Percentiles rank a stretch among this genome's conserved stretches.
These are phyloP conservation scores for Scaptodrosophila lebanonensis DNA, from an alignment of 1,140 invertebrate species.

Conservation along the genomic window DNA sequence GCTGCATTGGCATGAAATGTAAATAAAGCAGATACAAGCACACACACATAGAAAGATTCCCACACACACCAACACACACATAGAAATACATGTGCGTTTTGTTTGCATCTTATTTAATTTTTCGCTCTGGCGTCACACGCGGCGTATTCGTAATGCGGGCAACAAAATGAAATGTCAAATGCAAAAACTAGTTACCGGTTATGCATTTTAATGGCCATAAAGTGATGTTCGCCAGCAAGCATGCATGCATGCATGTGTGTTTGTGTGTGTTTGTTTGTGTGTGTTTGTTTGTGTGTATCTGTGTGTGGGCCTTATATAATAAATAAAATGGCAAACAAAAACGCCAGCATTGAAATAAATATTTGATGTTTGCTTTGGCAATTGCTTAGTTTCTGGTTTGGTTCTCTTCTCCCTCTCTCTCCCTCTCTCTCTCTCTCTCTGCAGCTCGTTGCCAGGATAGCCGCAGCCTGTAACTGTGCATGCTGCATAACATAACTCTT, in stretches of 20 bases:
- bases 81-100: not conserved
- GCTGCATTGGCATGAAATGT: constrained; percentile 38
- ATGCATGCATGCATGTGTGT: not conserved
- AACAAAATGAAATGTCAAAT: constrained; percentile 41
- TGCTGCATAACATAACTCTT: not conserved
- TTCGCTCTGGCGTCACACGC: constrained; percentile 11
- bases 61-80: constrained; percentile 34
- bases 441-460: too few species aligned
- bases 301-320: constrained; percentile 11
- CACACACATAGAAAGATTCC: constrained; percentile 23
- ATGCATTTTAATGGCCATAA: constrained; percentile 71
- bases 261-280: not conserved
- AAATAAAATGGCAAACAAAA: constrained; percentile 42
- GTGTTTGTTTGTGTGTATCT: not conserved
- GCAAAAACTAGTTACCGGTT: constrained; percentile 54
- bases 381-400: constrained; percentile 21
- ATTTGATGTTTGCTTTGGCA: constrained; percentile 30
- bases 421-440: too few species aligned
- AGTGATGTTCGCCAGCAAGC: constrained; percentile 45
- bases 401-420: not conserved
- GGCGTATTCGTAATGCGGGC: constrained; percentile 31
- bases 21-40: constrained; percentile 30
- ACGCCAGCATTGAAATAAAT: constrained; percentile 27
- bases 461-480: constrained; percentile 6
- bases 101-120: not conserved